A percentile compares a stretch with the other conserved stretches of the same genome.
These are phyloP conservation scores for Gastrophysa polygoni DNA, from an alignment of 2,888 invertebrate genomes.

Conservation along the genomic window DNA sequence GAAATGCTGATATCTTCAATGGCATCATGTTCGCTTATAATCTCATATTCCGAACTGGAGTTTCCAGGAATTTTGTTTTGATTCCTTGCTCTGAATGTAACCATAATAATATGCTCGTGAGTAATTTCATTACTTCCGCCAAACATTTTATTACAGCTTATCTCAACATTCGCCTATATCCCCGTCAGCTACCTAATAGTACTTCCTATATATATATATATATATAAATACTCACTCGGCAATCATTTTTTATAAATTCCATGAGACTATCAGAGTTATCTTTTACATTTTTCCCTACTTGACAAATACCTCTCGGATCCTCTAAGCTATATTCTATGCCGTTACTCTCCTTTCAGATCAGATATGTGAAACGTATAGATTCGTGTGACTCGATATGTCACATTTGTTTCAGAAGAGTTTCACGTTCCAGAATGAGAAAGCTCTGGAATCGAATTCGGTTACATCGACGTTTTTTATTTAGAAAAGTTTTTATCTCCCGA, in stretches of 20 bases:
- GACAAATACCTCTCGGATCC: neutral
- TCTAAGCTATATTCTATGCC: neutral
- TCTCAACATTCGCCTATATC: no score
- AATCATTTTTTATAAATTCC: neutral
- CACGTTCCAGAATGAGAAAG: neutral
- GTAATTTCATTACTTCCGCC: slow-evolving; percentile 31
- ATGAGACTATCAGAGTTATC: neutral
- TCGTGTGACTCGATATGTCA: neutral
- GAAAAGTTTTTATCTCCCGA: neutral
- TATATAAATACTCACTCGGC: no score
- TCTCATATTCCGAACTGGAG: slow-evolving; percentile 81
- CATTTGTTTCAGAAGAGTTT: neutral
- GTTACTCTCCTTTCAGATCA: slow-evolving; percentile 1
- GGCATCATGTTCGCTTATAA: slow-evolving; percentile 76
- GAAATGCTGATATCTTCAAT: slow-evolving; percentile 73
- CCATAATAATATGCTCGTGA: slow-evolving; percentile 70
- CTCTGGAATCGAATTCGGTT: neutral
- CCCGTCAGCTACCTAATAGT: no score
- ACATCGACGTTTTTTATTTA: neutral
- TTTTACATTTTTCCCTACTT: neutral
- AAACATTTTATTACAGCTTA: slow-evolving; percentile 17
- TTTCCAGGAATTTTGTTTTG: slow-evolving; percentile 80
- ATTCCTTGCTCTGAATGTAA: slow-evolving; percentile 81
- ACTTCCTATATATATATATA: no score
- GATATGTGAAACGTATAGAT: slow-evolving; percentile 11